Evolutionary conservation across 1,140 invertebrate species (phyloP).

Genomic region (Mamestra configurata): DNA sequence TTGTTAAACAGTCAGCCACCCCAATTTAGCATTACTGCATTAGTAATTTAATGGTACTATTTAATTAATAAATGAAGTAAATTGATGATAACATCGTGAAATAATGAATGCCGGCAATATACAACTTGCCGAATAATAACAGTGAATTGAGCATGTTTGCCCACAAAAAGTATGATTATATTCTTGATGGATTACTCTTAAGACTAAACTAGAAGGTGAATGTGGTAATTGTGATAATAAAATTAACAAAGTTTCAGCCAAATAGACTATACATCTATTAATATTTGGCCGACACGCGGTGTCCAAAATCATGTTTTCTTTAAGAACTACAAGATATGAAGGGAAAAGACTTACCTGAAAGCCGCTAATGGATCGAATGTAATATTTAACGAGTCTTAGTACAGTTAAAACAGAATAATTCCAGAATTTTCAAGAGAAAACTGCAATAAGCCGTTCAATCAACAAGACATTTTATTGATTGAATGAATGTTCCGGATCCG

Average conservation of each 20-base stretch:
- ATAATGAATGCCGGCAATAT: background rate
- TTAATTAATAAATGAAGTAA: no score
- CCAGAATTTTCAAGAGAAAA: background rate
- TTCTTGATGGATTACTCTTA: background rate
- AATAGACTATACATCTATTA: no score
- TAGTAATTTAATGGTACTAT: no score
- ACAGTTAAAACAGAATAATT: background rate
- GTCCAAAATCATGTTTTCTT: no score
- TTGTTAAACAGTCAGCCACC: background rate
- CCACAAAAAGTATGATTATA: background rate
- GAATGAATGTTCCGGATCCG: background rate
- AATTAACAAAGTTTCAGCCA: background rate
- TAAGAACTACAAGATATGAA: background rate
- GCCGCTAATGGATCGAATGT: background rate
- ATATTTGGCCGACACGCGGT: conserved; percentile 10
- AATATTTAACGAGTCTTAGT: background rate
- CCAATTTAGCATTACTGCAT: no score
- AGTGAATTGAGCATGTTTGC: background rate
- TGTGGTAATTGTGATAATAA: background rate
- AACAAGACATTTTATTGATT: background rate
- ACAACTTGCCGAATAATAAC: no score
- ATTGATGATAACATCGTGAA: no score
- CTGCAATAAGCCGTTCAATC: conserved; percentile 9
- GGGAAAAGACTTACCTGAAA: background rate
- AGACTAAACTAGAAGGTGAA: no score